These are phyloP conservation scores for Chymomyza costata DNA, from an alignment of 1,140 invertebrate species.

Conservation along the genomic window DNA sequence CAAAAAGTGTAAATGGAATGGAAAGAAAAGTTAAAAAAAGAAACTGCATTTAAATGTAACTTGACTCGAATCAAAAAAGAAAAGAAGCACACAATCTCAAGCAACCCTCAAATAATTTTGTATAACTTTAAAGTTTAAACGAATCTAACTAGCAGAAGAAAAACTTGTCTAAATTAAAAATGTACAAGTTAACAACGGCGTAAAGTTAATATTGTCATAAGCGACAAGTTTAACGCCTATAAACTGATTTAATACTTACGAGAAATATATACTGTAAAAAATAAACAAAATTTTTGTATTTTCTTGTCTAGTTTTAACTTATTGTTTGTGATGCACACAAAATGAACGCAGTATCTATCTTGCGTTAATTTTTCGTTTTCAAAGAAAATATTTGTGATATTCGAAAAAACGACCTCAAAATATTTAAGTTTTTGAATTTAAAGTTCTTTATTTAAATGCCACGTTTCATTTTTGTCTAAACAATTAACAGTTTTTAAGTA, in stretches of 20 bases:
- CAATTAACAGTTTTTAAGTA: slow-evolving; percentile 49
- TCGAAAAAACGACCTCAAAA: too few relatives aligned
- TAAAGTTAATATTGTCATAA: too few relatives aligned
- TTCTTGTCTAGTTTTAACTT: too few relatives aligned
- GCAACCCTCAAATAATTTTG: slow-evolving; percentile 49
- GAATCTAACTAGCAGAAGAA: slow-evolving; percentile 36
- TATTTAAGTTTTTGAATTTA: slow-evolving; percentile 47
- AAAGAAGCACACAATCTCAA: slow-evolving; percentile 36
- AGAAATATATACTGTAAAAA: slow-evolving; percentile 56
- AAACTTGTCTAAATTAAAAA: slow-evolving; percentile 59
- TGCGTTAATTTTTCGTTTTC: too few relatives aligned
- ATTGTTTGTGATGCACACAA: too few relatives aligned
- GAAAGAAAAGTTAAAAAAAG: slow-evolving; percentile 35
- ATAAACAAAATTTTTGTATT: slow-evolving; percentile 29
- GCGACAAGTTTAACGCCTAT: slow-evolving; percentile 27
- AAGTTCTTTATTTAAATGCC: slow-evolving; percentile 65
- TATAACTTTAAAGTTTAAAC: slow-evolving; percentile 46
- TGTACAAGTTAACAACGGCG: slow-evolving; percentile 44
- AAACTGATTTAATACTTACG: slow-evolving; percentile 63
- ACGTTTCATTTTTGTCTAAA: slow-evolving; percentile 53
- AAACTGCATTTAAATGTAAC: slow-evolving; percentile 67
- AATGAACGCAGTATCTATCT: too few relatives aligned
- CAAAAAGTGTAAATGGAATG: slow-evolving; percentile 36
- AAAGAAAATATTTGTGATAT: too few relatives aligned
- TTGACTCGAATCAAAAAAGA: slow-evolving; percentile 61